phyloP scores from a whole-genome alignment of 2,797 vertebrate species.

The Danio aesculapii region DNA sequence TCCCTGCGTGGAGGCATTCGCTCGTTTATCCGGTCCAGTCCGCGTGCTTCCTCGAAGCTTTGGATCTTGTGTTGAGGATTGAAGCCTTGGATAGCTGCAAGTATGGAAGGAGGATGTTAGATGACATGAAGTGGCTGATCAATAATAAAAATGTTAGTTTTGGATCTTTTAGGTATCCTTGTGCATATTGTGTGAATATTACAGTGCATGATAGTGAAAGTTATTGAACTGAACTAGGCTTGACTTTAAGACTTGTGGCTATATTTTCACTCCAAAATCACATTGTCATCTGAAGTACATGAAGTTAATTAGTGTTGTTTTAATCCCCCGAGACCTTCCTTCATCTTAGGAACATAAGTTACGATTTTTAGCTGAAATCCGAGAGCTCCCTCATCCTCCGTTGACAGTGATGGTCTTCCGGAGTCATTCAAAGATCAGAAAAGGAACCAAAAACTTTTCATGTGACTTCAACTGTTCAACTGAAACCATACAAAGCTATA shows the following conservation, averaged over 20 bases:
- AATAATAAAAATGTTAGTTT: not conserved
- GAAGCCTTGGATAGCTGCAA: conserved; percentile 89
- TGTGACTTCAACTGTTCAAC: too few relatives aligned
- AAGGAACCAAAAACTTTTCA: too few relatives aligned
- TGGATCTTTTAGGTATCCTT: too few relatives aligned
- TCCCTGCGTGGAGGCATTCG: conserved; percentile 93
- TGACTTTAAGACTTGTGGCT: not conserved
- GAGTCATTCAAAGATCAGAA: too few relatives aligned
- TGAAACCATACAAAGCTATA: too few relatives aligned
- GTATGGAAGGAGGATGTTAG: conserved; percentile 3
- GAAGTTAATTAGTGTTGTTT: too few relatives aligned
- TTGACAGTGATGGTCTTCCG: too few relatives aligned
- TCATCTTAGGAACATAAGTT: too few relatives aligned
- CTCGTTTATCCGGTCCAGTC: conserved; percentile 95
- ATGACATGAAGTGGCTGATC: not conserved
- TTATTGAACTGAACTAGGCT: not conserved
- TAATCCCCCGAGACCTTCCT: too few relatives aligned
- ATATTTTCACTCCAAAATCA: not conserved
- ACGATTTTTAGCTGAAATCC: too few relatives aligned
- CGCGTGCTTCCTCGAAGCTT: conserved; percentile 95
- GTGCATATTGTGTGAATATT: not conserved
- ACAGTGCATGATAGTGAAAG: not conserved
- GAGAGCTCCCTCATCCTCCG: too few relatives aligned
- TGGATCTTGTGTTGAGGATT: conserved; percentile 93
- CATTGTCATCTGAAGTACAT: not conserved